These are phyloP conservation scores for Poeciliopsis gracilis DNA, from an alignment of 2,797 vertebrate genomes.

Conservation along the genomic window DNA sequence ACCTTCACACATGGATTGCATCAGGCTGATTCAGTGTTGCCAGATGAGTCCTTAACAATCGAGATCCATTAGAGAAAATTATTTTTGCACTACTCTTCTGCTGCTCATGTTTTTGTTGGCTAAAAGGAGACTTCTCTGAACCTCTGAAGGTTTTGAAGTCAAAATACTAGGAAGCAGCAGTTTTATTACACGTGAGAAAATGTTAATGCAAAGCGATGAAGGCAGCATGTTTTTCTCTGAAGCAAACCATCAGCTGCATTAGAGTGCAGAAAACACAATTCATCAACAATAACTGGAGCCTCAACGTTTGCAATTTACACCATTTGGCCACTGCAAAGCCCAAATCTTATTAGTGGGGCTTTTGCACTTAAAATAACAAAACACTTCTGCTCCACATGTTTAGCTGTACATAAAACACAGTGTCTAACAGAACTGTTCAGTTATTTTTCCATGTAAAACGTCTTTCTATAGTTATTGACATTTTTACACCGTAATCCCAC, in stretches of 20 bases:
- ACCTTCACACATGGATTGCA: background rate
- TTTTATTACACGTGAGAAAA: background rate
- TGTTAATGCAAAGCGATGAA: background rate
- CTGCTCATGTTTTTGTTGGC: background rate
- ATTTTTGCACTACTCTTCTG: background rate
- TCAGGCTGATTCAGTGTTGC: background rate
- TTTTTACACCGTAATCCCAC: background rate
- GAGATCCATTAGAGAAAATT: background rate
- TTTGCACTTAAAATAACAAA: background rate
- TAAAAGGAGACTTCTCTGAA: background rate
- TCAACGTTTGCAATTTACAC: background rate
- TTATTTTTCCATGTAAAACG: background rate
- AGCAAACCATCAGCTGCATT: background rate
- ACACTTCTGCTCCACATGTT: background rate
- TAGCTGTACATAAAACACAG: background rate
- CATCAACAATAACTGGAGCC: background rate
- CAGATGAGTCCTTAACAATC: background rate
- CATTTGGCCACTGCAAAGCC: background rate
- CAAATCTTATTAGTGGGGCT: background rate
- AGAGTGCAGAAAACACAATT: background rate
- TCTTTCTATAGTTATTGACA: background rate
- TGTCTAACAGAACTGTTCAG: background rate
- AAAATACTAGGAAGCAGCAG: background rate
- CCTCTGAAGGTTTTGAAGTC: background rate
- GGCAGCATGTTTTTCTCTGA: background rate